Percentiles rank a stretch among this genome's conserved stretches.
Conservation (phyloP, 2,888 invertebrate genomes). For the Eilema sororculum region DNA sequence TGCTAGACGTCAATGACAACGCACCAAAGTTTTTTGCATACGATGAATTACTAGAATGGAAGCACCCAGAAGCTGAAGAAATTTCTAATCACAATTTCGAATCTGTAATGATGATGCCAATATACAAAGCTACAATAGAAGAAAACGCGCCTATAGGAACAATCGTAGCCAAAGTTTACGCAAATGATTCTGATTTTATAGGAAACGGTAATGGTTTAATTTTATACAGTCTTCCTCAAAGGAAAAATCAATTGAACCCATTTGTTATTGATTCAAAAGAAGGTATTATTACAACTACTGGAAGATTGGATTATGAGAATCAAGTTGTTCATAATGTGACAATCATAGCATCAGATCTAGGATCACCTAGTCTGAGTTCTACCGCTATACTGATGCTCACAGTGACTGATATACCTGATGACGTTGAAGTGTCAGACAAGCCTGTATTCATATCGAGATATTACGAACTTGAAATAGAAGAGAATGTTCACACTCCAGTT, state of each 20-base stretch:
- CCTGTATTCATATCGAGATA: constrained; percentile 89
- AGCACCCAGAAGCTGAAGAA: constrained; percentile 80
- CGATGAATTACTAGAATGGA: constrained; percentile 87
- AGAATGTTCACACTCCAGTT: constrained; percentile 92
- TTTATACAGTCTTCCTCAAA: constrained; percentile 91
- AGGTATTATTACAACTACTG: constrained; percentile 92
- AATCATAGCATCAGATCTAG: constrained; percentile 94
- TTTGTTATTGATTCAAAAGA: constrained; percentile 95
- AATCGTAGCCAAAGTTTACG: constrained; percentile 91
- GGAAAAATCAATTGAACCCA: constrained; percentile 87
- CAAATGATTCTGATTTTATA: constrained; percentile 94
- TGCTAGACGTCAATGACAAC: constrained; percentile 95
- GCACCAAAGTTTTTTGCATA: constrained; percentile 93
- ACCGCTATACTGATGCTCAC: constrained; percentile 91
- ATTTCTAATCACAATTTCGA: constrained; percentile 84
- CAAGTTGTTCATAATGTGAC: constrained; percentile 91
- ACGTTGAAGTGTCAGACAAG: constrained; percentile 78
- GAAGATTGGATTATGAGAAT: constrained; percentile 90
- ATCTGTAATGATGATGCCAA: constrained; percentile 87
- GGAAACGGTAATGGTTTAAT: constrained; percentile 96
- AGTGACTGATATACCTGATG: constrained; percentile 89
- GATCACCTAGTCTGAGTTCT: constrained; percentile 93
- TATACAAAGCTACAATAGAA: constrained; percentile 91
- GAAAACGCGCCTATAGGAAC: constrained; percentile 93
- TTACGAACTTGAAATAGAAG: constrained; percentile 93